These are phyloP conservation scores for Papilio polyxenes DNA, from an alignment of 1,140 invertebrate genomes.

Conservation along the genomic window DNA sequence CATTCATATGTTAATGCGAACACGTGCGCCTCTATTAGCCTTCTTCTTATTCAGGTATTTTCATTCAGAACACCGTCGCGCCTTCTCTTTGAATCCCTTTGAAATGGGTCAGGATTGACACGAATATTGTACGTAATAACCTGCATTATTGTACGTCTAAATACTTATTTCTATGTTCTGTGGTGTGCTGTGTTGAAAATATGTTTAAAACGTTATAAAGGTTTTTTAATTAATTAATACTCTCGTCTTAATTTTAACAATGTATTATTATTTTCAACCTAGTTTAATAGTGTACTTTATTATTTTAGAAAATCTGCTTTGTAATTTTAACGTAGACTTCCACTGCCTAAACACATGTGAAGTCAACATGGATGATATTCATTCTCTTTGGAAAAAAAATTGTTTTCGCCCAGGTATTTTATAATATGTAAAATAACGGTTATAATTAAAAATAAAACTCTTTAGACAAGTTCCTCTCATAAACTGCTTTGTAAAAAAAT, in stretches of 20 bases:
- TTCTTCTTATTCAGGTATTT: conserved; percentile 31
- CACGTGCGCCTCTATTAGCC: conserved; percentile 20
- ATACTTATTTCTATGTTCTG: neutral
- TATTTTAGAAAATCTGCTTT: no score
- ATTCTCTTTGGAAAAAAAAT: no score
- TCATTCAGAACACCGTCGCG: conserved; percentile 11
- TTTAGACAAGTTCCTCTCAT: neutral
- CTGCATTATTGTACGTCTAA: neutral
- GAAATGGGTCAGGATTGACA: conserved; percentile 2
- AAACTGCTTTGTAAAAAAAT: neutral
- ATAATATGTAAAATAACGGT: neutral
- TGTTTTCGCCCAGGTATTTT: neutral
- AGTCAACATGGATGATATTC: no score
- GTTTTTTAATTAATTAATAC: no score
- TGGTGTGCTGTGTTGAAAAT: no score
- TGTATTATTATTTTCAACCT: no score
- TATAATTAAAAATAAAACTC: neutral
- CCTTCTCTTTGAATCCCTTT: neutral
- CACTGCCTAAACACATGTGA: no score
- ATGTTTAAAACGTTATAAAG: no score
- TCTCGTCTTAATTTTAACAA: no score
- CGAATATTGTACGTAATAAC: neutral
- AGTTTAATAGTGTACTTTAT: no score
- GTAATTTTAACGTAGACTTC: no score
- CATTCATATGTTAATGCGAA: conserved; percentile 33